Evolutionary conservation across 2,888 invertebrate species (phyloP).

Genomic region (Caenorhabditis drosophilae): DNA sequence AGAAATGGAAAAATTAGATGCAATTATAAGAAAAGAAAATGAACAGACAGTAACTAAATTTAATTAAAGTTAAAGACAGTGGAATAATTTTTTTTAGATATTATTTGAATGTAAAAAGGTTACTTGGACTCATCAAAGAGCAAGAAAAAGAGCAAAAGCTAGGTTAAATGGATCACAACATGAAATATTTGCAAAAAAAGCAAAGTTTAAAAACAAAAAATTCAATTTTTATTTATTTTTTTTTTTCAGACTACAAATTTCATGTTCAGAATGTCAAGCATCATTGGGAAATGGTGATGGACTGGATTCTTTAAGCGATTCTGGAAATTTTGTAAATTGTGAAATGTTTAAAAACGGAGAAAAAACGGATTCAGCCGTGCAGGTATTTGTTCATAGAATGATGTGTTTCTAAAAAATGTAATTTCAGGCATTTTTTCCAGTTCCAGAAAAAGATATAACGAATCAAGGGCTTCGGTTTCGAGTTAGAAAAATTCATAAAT

Average conservation of each 20-base stretch:
- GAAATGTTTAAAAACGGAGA: neutral
- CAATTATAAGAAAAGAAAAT: constrained; percentile 3
- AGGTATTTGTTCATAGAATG: neutral
- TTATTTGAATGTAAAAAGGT: constrained; percentile 19
- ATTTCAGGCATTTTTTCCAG: constrained; percentile 22
- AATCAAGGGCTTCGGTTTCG: constrained; percentile 6
- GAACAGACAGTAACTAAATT: neutral
- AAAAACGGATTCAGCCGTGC: neutral
- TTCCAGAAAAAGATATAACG: constrained; percentile 1
- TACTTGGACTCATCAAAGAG: constrained; percentile 31
- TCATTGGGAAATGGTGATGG: constrained; percentile 29
- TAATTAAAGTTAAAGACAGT: neutral
- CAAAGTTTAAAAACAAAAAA: too few relatives aligned
- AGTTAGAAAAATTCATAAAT: neutral
- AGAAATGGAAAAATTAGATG: constrained; percentile 6
- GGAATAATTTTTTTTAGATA: too few relatives aligned
- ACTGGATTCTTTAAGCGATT: constrained; percentile 21
- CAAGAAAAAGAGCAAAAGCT: constrained; percentile 17
- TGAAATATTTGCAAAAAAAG: neutral
- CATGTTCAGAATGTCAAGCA: neutral
- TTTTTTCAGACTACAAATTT: too few relatives aligned
- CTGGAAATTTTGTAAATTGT: constrained; percentile 22
- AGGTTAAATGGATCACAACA: too few relatives aligned
- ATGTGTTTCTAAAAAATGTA: neutral
- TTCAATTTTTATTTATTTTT: too few relatives aligned